Evolutionary conservation across 2,113 vertebrate species (phyloP), one percentile per base, ranked within the genome.

Genomic region (Mastomys coucha): DNA sequence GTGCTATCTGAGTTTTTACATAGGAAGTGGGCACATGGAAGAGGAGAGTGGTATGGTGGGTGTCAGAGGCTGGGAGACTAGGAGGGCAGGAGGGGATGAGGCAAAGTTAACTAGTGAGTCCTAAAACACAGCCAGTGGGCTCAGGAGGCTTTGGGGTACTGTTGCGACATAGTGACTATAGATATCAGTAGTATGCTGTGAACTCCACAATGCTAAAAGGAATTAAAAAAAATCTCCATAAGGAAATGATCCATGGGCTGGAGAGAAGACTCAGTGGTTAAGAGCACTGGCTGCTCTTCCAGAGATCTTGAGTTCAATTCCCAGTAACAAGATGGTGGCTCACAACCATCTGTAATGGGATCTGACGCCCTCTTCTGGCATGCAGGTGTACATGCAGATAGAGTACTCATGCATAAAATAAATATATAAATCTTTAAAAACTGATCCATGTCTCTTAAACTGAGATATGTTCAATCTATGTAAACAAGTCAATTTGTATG

Each of bases 1-100:
- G 45, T 78, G 56, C 19, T 75, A 7, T 81, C 86, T 92, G 76
- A 95, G 86, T 91, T 94, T 67, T 94, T 72, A 77, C 72, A 60
- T 49, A 73, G 86, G 69, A 93, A 77, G 53, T 77, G 91, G 86
- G 69, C 20, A 24, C 31, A 12, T 17, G 33, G 31, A 39, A n/a
- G 28, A 58, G 24, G 75, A 88, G 19, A 51, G 42, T n/a, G 72
- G 51, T n/a, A 10, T 63, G 39, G 31, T 94, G 86, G 39, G 16
- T n/a, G 6, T 39, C 14, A 82, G 20, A 24, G 28, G 45, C 70
- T 33, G 10, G 31, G 63, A 49, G 49, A 49, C 10, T 7, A 49
- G 45, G 11, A 87, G 42, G 63, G 84, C 24, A 22, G 63, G 28
- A 87, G 26, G 17, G 63, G 33, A 45, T 33, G 2, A 26, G 45